Evolutionary conservation across 37 sponge, comb jelly and placozoan species (phyloP), one percentile per base, ranked within the genome.

Genomic region (Ianthella basta): DNA sequence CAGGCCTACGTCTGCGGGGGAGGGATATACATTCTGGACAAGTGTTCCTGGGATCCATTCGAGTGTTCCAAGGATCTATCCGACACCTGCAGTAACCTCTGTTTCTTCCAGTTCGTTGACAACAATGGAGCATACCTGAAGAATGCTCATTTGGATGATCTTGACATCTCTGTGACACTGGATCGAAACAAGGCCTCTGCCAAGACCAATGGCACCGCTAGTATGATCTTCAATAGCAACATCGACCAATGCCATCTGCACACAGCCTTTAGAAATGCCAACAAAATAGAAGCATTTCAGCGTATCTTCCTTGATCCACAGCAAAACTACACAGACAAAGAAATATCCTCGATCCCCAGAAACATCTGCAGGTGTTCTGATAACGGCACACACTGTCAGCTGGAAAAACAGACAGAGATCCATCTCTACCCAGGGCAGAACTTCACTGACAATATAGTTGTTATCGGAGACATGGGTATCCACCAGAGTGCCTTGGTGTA

Each of bases 141-240:
- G 25, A 41, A 16, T 19, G 16, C 29, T 32, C 34, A 18, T 6
- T 13, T 69, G 19, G 35, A 69, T n/a, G 70, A 16, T 16, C 19
- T 69, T 18, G 27, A 69, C 1, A 6, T 16, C 29, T 69, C 70
- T 29, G 70, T 69, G 34, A 30, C 27, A 30, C 18, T 69, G 70
- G 34, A 69, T 6, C 18, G 70, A 30, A 69, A 69, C 70, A 69
- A 30, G 34, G 70, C 29, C 29, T 18, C 34, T 10, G 70, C 18
- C 34, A 69, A 30, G 3, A 18, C 29, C 33, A 69, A 30, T 69
- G 70, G 34, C 35, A 32, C 35, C 10, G 70, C 70, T 69, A 30
- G 27, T 35, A 69, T 69, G 70, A 69, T 69, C 10, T 69, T 69
- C 70, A 69, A 69, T 30, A 69, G 70, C 34, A 69, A 69, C 70